Base-by-base conservation (phyloP, 1,140 invertebrate genomes). In the Drosophila ercepeae region DNA sequence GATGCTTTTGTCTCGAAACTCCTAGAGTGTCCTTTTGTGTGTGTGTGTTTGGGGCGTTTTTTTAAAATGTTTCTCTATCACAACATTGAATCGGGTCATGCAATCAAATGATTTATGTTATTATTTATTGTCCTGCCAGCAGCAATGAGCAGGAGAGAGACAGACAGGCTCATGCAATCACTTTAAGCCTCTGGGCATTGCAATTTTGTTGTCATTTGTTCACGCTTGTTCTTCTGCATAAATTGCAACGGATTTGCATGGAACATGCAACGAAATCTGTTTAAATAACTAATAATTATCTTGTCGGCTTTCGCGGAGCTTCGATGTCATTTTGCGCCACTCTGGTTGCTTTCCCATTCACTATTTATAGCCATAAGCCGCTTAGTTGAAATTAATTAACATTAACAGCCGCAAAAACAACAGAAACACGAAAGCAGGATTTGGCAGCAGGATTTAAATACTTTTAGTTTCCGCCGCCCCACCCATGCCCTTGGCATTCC, bases 281-380 rank as follows among this genome's bases (percentile, higher is more conserved):
- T 84, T 84, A 84, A 84, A 86, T 88, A 81, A 88, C 81, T 86
- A 84, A 86, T 86, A 81, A 88, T 88, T 86, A 86, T 86, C 76
- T 86, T 86, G 81, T 83, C 77, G 74, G 63, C 48, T 67, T 67
- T 34, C 60, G 16, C 61, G 52, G 63, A 67, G 69, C 68, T 50
- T 72, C 72, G 72, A 82, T 77, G 74, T 81, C 65, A 67, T 81
- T 55, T 60, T 52, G 14, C 52, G 29, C n/a, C 29, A 29, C 11
- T 32, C 11, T 9, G 52, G 23, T 8, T 7, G 27, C 16, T 54
- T 23, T 44, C 14, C 19, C 59, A 25, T 74, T 44, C 34, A 46
- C 82, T 70, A 81, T 86, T 81, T 86, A 88, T 86, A 77, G 67
- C 68, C 63, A 77, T 86, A 86, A 86, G 68, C 81, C 48, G 81